Conservation (phyloP, 2,797 vertebrate genomes). For the Cossypha dichroa region DNA sequence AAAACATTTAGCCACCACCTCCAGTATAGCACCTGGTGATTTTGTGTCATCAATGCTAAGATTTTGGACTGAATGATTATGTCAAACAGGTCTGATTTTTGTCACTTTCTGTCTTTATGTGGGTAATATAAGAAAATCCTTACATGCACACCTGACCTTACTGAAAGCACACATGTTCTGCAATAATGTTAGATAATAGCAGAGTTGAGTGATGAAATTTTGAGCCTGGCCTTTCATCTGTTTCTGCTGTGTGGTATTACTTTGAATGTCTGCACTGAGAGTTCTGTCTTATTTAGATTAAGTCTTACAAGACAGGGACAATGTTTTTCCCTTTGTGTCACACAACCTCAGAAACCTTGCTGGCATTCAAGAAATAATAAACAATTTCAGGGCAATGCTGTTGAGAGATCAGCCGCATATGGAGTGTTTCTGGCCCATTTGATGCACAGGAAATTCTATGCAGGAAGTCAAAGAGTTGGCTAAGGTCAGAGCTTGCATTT, state of each 20-base stretch:
- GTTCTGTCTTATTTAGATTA: not conserved
- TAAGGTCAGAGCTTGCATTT: not conserved
- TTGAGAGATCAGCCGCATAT: not conserved
- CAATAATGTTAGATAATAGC: not conserved
- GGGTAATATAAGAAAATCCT: not conserved
- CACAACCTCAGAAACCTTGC: not conserved
- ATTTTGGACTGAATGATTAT: not conserved
- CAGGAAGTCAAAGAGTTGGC: not conserved
- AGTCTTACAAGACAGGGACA: not conserved
- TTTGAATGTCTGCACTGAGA: not conserved
- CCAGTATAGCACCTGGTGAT: not conserved
- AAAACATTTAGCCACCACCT: not conserved
- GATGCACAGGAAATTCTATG: not conserved
- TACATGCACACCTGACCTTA: not conserved
- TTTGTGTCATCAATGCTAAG: not conserved
- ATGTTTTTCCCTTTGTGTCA: not conserved
- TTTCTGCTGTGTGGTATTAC: not conserved
- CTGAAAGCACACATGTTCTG: not conserved
- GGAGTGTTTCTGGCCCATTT: slow-evolving; percentile 12
- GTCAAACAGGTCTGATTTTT: not conserved
- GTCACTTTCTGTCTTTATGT: not conserved
- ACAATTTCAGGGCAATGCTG: not conserved
- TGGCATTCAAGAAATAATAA: slow-evolving; percentile 21
- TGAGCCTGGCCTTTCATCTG: not conserved
- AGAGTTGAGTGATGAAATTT: slow-evolving; percentile 18